Evolutionary conservation across 2,797 vertebrate genomes (phyloP).

Genomic region (Bradypodion ventrale): DNA sequence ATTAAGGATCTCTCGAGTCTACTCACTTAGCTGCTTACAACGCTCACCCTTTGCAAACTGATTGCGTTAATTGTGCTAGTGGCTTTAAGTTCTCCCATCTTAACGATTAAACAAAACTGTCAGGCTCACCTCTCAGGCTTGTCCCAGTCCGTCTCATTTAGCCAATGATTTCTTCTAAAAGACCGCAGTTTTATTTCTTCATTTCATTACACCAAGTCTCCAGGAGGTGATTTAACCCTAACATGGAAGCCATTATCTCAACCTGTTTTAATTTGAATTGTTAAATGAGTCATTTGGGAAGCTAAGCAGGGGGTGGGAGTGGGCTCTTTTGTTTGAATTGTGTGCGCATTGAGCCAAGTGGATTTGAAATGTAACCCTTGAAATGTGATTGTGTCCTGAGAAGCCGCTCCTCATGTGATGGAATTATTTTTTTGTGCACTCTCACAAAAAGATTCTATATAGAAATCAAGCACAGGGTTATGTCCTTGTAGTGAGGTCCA

Average conservation of each 20-base stretch:
- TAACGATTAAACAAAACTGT: conserved; percentile 26
- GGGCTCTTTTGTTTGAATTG: background rate
- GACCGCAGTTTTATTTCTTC: conserved; percentile 36
- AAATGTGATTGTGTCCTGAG: background rate
- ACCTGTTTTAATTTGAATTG: conserved; percentile 61
- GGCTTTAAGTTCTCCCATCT: conserved; percentile 36
- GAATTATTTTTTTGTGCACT: no score
- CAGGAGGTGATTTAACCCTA: conserved; percentile 64
- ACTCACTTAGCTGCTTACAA: conserved; percentile 15
- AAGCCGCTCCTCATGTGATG: background rate
- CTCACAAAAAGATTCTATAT: no score
- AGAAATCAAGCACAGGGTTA: no score
- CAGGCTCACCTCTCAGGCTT: conserved; percentile 7
- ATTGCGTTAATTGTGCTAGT: conserved; percentile 49
- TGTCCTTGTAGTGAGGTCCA: no score
- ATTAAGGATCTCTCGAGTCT: conserved; percentile 8
- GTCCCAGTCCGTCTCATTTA: conserved; percentile 51
- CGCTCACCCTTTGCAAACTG: conserved; percentile 35
- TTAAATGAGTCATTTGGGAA: conserved; percentile 56
- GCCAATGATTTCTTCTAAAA: conserved; percentile 50
- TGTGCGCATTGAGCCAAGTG: background rate
- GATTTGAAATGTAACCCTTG: conserved; percentile 47
- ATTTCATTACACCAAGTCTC: conserved; percentile 56
- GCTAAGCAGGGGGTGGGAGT: background rate
- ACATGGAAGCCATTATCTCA: conserved; percentile 63